phyloP scores from a whole-genome alignment of 1,140 invertebrate genomes.

The Anoplolepis gracilipes region DNA sequence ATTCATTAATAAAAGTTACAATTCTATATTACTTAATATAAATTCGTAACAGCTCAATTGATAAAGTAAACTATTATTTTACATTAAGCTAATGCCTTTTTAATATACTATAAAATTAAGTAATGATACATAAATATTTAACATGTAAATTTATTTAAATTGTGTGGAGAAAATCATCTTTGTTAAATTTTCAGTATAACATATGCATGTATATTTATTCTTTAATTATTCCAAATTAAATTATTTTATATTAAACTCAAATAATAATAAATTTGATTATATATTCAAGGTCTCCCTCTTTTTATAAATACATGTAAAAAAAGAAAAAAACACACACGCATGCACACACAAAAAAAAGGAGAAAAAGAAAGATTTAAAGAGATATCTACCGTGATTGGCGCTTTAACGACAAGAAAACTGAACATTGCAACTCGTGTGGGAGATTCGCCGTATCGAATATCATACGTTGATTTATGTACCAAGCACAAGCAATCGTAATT shows the following conservation, averaged over 20 bases:
- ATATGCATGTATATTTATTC: neutral
- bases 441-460: conserved; percentile 51
- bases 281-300: neutral
- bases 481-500: conserved; percentile 62
- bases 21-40: neutral
- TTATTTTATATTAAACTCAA: conserved; percentile 1
- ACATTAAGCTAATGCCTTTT: neutral
- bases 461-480: conserved; percentile 57
- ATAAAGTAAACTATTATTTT: no score
- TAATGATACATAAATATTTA: neutral
- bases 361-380: neutral
- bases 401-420: conserved; percentile 50
- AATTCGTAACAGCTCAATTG: no score
- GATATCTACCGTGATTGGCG: conserved; percentile 4
- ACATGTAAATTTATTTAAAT: neutral
- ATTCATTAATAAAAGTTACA: conserved; percentile 24
- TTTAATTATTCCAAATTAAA: neutral
- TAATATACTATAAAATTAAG: conserved; percentile 7
- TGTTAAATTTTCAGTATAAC: neutral
- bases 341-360: no score
- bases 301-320: neutral
- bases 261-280: neutral
- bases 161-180: neutral
- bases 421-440: conserved; percentile 19
- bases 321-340: neutral